Base-by-base conservation (phyloP, 1,140 invertebrate genomes). In the Panagrolaimus sp. region DNA sequence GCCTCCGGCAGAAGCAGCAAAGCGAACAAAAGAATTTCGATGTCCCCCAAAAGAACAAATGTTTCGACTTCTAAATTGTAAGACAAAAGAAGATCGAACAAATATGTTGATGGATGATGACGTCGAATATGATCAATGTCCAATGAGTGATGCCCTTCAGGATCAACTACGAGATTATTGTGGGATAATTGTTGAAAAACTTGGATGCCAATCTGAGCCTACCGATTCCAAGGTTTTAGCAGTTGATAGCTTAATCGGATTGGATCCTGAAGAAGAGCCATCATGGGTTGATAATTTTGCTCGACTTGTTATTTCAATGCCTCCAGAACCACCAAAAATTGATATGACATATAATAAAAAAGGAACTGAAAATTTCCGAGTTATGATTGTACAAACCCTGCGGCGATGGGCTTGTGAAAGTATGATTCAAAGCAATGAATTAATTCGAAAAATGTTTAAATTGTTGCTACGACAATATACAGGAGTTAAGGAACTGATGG, bases 381-480 rank as follows among this genome's bases (percentile, higher is more conserved):
- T 94, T 83, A 91, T 98, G n/a, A 87, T 99, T 7, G 93, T 96
- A 65, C 87, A 89, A 58, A 98, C 93, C 0, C 92, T 98, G 68
- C 91, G 96, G 0, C 88, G 86, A 71, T 99, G 96, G 96, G 94
- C 94, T 0, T 90, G 94, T 83, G 93, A 96, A 83, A 88, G 89
- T 10, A 91, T 94, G 84, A 96, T 99, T 66, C 92, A 96, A 84
- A 92, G 89, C 43, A 89, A 93, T 0, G 92, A 96, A 84, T 86
- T 99, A 1, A 93, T 99, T 4, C 87, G 94, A 65, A 93, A 97
- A 86, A 98, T 99, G 94, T 99, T 99, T 84, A 89, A 91, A 77
- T 86, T 99, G 4, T 85, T 99, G 5, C 90, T 98, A 8, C 88
- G 96, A 21, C 95, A 98, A 83, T 99, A 98, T 83, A 93, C 98